These are phyloP conservation scores for Pocota personata DNA, from an alignment of 2,888 invertebrate genomes.

Conservation along the genomic window DNA sequence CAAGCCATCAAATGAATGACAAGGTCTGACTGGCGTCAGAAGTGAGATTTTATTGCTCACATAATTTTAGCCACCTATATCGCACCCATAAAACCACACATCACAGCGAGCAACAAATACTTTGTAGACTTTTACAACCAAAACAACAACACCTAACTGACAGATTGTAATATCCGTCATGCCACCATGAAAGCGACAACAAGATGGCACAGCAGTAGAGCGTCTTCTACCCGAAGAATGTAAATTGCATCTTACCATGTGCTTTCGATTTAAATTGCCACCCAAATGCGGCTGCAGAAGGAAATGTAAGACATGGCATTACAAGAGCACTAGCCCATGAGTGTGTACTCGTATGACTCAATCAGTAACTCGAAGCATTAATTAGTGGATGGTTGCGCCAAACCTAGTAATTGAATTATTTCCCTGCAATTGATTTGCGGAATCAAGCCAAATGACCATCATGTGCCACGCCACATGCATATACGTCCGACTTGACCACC, in stretches of 20 bases:
- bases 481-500: constrained; percentile 24
- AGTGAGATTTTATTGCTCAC: constrained; percentile 33
- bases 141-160: constrained; percentile 46
- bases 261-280: constrained; percentile 66
- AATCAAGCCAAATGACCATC: constrained; percentile 58
- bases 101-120: neutral
- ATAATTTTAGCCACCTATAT: constrained; percentile 30
- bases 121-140: constrained; percentile 34
- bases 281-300: constrained; percentile 55
- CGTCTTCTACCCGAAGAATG: constrained; percentile 32
- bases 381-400: constrained; percentile 61
- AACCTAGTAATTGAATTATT: constrained; percentile 69
- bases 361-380: constrained; percentile 63
- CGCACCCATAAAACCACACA: constrained; percentile 23
- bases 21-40: constrained; percentile 23
- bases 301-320: constrained; percentile 66
- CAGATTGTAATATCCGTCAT: constrained; percentile 66
- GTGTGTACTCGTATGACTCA: constrained; percentile 51
- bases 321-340: constrained; percentile 8
- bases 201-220: constrained; percentile 45
- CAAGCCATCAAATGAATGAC: constrained; percentile 18
- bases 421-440: constrained; percentile 66
- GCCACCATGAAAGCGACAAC: constrained; percentile 68
- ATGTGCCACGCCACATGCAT: constrained; percentile 21
- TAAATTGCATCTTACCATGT: constrained; percentile 61